Evolutionary conservation across 2,113 vertebrate species (phyloP), one percentile per base, ranked within the genome.

Genomic region (Calyptommatus sinebrachiatus): DNA sequence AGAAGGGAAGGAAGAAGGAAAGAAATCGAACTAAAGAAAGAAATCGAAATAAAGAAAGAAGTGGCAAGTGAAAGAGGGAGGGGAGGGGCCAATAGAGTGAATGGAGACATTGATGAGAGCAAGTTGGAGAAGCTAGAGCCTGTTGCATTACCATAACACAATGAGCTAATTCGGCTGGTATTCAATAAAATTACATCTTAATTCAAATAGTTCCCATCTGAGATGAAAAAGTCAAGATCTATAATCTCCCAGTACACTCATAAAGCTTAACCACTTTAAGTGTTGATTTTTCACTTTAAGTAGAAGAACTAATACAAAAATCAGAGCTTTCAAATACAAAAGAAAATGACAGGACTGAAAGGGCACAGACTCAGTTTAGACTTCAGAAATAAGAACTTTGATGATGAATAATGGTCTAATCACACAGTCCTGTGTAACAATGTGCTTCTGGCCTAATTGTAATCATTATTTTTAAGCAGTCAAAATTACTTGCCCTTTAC

Each of bases 341-440:
- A 14, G 48, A 73, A 79, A 78, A 28, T 76, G 28, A 61, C 31
- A 81, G 26, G 68, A 76, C 62, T 73, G 66, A 79, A 88, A 86
- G 48, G 77, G 10, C 48, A 79, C 9, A 2, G 3, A 69, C 57
- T 73, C 12, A 29, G 65, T 71, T 46, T 79, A 29, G 18, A 63
- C 41, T 84, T 66, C 62, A 48, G 35, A 35, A 83, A 57, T 76
- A 84, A 81, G 73, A 80, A 35, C 67, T 78, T 73, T 83, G 41
- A 74, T 79, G 71, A 81, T 76, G 79, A 81, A 76, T 81, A 81
- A 81, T 81, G 57, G 48, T 21, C 22, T 86, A 83, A 83, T 83
- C 75, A 81, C 14, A 50, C 76, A 28, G 61, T 20, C 46, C 8
- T 50, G 61, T 31, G 29, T 62, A 73, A 21, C 35, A 71, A 41